Percentiles rank a stretch among this genome's conserved stretches.
phyloP scores from a whole-genome alignment of 2,888 invertebrate genomes.

The Candidula unifasciata region DNA sequence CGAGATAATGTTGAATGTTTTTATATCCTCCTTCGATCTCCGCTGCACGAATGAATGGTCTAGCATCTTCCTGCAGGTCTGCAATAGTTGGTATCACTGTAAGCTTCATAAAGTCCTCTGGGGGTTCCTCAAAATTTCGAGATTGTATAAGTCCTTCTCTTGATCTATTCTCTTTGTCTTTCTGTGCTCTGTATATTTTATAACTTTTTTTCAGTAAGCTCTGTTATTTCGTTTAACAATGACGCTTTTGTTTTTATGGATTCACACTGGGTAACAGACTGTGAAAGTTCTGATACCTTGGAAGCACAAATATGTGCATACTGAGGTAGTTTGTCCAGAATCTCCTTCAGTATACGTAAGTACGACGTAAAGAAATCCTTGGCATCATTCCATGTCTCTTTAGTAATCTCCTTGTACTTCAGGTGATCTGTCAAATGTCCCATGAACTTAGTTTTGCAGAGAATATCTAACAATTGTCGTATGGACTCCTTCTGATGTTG shows the following conservation, averaged over 20 bases:
- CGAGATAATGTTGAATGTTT: conserved; percentile 85
- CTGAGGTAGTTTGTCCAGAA: conserved; percentile 13
- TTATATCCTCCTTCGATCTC: conserved; percentile 83
- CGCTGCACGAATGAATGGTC: conserved; percentile 81
- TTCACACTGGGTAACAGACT: neutral
- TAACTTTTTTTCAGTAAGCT: neutral
- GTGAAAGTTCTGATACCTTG: neutral
- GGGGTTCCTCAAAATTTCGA: conserved; percentile 71
- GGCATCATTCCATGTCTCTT: conserved; percentile 5
- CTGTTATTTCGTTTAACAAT: neutral
- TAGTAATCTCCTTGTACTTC: neutral
- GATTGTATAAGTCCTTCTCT: neutral
- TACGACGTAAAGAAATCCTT: neutral
- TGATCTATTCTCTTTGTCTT: conserved; percentile 13
- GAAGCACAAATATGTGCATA: neutral
- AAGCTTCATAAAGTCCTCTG: conserved; percentile 78
- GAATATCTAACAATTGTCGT: conserved; percentile 29
- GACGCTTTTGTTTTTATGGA: neutral
- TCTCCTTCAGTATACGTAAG: conserved; percentile 16
- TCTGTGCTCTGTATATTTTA: neutral
- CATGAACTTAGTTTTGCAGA: conserved; percentile 45
- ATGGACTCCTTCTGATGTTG: conserved; percentile 42
- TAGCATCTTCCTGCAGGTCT: conserved; percentile 72
- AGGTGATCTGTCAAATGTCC: conserved; percentile 19
- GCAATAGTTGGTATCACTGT: conserved; percentile 72